Percentiles rank a stretch among this genome's conserved stretches.
These are phyloP conservation scores for Bemisia tabaci DNA, from an alignment of 1,140 invertebrate genomes.

Conservation along the genomic window DNA sequence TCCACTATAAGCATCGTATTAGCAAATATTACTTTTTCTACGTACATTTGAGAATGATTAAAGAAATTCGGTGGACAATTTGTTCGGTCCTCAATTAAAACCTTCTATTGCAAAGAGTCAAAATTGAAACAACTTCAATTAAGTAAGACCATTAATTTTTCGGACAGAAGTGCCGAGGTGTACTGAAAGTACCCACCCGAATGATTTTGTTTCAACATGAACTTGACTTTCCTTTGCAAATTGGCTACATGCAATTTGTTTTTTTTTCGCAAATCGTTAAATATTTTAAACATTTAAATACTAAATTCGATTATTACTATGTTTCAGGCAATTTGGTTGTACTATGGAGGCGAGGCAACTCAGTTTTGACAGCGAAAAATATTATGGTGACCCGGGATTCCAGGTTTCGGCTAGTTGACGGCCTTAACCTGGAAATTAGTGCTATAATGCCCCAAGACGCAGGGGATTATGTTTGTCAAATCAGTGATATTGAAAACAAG, in stretches of 20 bases:
- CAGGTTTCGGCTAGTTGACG: constrained; percentile 47
- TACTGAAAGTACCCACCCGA: too few relatives aligned
- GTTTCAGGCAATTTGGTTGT: constrained; percentile 43
- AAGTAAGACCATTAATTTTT: too few relatives aligned
- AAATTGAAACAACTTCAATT: too few relatives aligned
- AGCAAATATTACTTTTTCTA: too few relatives aligned
- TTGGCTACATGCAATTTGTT: neutral
- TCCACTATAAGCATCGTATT: too few relatives aligned
- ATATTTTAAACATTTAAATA: neutral
- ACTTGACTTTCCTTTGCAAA: too few relatives aligned
- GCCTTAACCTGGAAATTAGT: constrained; percentile 50
- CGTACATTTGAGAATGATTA: too few relatives aligned
- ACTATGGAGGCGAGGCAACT: constrained; percentile 47
- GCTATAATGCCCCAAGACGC: constrained; percentile 44
- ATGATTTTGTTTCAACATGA: too few relatives aligned
- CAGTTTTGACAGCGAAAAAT: constrained; percentile 49
- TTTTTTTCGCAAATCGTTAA: neutral
- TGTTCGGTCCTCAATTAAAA: too few relatives aligned
- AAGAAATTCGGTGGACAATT: too few relatives aligned
- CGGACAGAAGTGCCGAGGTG: too few relatives aligned
- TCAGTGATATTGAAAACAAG: constrained; percentile 44
- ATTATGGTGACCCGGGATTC: constrained; percentile 54
- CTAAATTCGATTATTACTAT: constrained; percentile 4
- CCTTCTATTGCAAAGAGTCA: too few relatives aligned
- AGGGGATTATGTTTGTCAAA: constrained; percentile 50